These are phyloP conservation scores for Odontesthes bonariensis DNA, from an alignment of 2,113 vertebrate species.

Conservation along the genomic window DNA sequence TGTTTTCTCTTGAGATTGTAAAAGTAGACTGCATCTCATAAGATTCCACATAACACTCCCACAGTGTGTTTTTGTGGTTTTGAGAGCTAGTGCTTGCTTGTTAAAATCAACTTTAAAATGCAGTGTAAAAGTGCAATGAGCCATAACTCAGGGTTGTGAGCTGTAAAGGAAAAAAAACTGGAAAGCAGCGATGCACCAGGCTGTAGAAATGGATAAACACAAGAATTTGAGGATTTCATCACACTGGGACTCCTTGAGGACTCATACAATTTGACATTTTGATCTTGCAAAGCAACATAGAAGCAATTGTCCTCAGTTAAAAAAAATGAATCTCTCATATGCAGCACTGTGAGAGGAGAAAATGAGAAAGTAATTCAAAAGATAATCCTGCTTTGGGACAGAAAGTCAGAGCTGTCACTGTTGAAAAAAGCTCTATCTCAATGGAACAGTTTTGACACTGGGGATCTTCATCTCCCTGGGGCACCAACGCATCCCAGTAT, in stretches of 20 bases:
- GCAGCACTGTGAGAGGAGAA: neutral
- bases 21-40: conserved; percentile 27
- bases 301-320: conserved; percentile 13
- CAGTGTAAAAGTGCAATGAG: conserved; percentile 43
- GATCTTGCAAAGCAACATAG: neutral
- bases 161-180: neutral
- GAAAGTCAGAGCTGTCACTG: neutral
- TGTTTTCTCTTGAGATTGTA: conserved; percentile 26
- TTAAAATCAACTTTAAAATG: conserved; percentile 54
- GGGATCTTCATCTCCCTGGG: too few species aligned
- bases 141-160: conserved; percentile 26
- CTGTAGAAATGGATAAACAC: neutral
- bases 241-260: neutral
- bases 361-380: neutral
- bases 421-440: neutral
- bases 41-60: conserved; percentile 15
- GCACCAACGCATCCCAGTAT: too few species aligned
- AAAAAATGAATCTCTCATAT: neutral
- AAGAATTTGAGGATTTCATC: conserved; percentile 5
- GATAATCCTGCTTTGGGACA: conserved; percentile 9
- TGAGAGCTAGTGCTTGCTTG: conserved; percentile 40
- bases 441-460: neutral
- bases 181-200: neutral
- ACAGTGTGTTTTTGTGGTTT: conserved; percentile 29
- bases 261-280: conserved; percentile 3